These are phyloP conservation scores for Zeus faber DNA, from an alignment of 2,113 vertebrate genomes.

Conservation along the genomic window DNA sequence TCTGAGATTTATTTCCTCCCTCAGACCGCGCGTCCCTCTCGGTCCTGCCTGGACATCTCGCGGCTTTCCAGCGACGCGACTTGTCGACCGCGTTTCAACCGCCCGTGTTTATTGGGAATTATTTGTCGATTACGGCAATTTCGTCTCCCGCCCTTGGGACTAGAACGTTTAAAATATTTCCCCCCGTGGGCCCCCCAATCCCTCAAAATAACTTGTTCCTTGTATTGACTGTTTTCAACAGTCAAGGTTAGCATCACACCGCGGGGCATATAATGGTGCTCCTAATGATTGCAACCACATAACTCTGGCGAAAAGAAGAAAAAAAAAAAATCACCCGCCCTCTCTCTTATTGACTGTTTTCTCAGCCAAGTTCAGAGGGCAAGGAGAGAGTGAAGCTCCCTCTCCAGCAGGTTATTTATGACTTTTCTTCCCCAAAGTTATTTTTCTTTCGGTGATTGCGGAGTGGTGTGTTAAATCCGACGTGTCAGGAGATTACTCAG, in stretches of 20 bases:
- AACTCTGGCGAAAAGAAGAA: too few relatives aligned
- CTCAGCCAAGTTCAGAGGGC: slow-evolving; percentile 63
- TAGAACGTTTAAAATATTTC: slow-evolving; percentile 18
- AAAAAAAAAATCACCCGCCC: slow-evolving; percentile 45
- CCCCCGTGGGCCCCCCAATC: slow-evolving; percentile 27
- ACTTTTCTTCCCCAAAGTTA: slow-evolving; percentile 69
- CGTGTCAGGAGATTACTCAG: slow-evolving; percentile 70
- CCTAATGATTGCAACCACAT: slow-evolving; percentile 57
- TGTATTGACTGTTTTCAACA: slow-evolving; percentile 42
- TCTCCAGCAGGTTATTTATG: slow-evolving; percentile 68
- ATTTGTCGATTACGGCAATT: neutral
- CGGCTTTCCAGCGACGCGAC: too few relatives aligned
- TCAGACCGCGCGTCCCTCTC: too few relatives aligned
- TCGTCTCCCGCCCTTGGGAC: neutral
- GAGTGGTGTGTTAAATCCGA: slow-evolving; percentile 69
- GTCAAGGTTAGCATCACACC: slow-evolving; percentile 42
- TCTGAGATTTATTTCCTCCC: too few relatives aligned
- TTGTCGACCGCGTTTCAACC: too few relatives aligned
- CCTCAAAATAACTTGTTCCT: slow-evolving; percentile 29
- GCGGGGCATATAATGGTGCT: slow-evolving; percentile 43
- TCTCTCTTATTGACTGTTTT: slow-evolving; percentile 67
- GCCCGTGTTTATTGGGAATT: neutral
- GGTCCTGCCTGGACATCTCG: too few relatives aligned
- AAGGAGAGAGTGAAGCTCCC: slow-evolving; percentile 65
- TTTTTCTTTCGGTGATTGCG: slow-evolving; percentile 73